Conservation (phyloP, 2,113 vertebrate species). For the Sorex araneus region DNA sequence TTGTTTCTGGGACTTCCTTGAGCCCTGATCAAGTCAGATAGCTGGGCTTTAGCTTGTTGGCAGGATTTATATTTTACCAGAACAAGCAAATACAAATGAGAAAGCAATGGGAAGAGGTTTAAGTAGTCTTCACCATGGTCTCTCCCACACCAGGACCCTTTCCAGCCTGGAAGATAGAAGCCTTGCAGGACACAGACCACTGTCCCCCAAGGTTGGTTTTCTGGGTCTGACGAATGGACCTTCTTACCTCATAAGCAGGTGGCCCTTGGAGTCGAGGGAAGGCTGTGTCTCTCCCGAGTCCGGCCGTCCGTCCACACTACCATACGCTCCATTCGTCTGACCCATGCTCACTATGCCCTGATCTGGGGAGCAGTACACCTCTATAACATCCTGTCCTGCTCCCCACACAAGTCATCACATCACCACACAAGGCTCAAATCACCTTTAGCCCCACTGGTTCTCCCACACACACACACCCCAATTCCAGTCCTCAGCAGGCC, state of each 20-base stretch:
- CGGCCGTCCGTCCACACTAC: not conserved
- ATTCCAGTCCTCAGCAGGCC: not conserved
- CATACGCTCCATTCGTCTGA: not conserved
- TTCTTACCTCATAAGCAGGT: not conserved
- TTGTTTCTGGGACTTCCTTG: not conserved
- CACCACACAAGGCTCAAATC: not conserved
- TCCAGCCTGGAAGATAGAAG: not conserved
- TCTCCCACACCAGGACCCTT: not conserved
- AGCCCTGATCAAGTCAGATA: constrained; percentile 7
- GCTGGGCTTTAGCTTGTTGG: not conserved
- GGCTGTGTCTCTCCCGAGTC: not conserved
- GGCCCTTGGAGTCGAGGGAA: not conserved
- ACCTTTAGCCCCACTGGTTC: not conserved
- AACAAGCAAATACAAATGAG: no score
- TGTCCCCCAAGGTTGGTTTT: not conserved
- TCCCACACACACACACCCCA: no score
- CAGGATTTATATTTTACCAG: constrained; percentile 13
- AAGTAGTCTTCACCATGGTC: not conserved
- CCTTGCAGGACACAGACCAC: not conserved
- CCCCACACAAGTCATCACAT: not conserved
- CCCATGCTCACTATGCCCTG: not conserved
- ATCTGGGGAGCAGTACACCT: no score
- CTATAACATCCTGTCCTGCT: no score
- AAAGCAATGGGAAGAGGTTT: no score
- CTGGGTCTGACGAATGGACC: not conserved